These are phyloP conservation scores for Formicarius rufipectus DNA, from an alignment of 2,113 vertebrate genomes.

Conservation along the genomic window DNA sequence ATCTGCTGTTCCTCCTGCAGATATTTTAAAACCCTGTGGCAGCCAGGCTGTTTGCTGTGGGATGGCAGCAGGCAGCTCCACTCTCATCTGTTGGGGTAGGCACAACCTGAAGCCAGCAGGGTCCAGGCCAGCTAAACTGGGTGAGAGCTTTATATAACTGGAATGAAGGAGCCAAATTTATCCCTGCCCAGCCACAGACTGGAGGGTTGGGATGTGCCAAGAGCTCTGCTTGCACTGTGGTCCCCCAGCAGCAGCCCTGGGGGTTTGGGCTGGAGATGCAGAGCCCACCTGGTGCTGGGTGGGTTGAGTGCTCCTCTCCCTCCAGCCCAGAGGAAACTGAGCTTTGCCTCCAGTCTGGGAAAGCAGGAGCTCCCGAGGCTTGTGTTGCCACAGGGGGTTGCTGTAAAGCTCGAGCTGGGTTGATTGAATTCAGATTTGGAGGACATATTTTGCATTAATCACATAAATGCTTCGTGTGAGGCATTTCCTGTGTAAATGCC, in stretches of 20 bases:
- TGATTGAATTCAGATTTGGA: not conserved
- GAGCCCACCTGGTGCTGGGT: not conserved
- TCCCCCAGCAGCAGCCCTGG: not conserved
- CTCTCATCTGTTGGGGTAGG: not conserved
- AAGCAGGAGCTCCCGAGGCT: not conserved
- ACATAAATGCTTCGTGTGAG: not conserved
- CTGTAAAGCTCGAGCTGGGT: not conserved
- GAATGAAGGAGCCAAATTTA: not conserved
- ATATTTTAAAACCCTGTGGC: not conserved
- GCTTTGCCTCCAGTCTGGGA: not conserved
- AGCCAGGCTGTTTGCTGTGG: not conserved
- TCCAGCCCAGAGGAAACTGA: fast-evolving
- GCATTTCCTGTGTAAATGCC: not conserved
- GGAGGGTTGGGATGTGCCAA: not conserved
- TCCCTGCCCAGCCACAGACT: not conserved
- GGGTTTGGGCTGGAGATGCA: not conserved
- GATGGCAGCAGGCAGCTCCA: not conserved
- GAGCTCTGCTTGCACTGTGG: not conserved
- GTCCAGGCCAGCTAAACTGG: not conserved
- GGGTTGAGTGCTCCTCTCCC: not conserved
- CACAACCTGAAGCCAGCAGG: not conserved
- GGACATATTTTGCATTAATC: not conserved
- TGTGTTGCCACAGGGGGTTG: not conserved
- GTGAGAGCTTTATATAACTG: not conserved
- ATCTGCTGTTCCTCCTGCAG: not conserved